Evolutionary conservation across 2,113 vertebrate species (phyloP).

Genomic region (Psittacara wagleri): DNA sequence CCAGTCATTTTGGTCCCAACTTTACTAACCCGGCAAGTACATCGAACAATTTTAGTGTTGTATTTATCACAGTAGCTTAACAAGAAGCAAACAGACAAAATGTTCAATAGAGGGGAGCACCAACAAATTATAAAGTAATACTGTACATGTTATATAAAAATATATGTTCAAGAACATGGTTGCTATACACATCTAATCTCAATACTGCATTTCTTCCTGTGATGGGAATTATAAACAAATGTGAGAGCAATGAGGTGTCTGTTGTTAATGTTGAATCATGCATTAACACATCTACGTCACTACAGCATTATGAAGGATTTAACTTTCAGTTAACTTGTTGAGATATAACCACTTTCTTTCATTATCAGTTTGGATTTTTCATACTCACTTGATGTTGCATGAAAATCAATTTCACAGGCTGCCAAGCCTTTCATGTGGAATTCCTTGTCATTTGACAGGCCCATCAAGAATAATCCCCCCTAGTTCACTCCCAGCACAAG

Average conservation of each 20-base stretch:
- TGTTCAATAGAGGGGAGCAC: neutral
- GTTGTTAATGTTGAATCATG: neutral
- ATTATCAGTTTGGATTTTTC: neutral
- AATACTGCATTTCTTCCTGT: neutral
- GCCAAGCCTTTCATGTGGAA: neutral
- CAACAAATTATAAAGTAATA: neutral
- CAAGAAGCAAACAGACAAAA: neutral
- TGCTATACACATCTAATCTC: neutral
- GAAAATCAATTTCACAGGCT: neutral
- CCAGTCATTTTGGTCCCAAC: neutral
- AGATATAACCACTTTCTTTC: neutral
- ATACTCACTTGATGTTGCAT: neutral
- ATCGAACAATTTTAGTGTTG: neutral
- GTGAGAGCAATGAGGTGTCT: neutral
- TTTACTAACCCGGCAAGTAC: neutral
- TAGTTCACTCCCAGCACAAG: neutral
- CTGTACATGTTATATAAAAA: neutral
- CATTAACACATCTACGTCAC: neutral
- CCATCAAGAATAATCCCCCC: neutral
- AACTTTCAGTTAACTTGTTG: neutral
- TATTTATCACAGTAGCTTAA: neutral
- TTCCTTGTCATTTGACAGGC: neutral
- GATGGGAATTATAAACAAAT: neutral
- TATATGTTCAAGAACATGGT: neutral
- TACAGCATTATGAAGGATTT: neutral